Evolutionary conservation across 2,888 invertebrate genomes (phyloP), one percentile per base, ranked within the genome.

Genomic region (Cerastis leucographa): DNA sequence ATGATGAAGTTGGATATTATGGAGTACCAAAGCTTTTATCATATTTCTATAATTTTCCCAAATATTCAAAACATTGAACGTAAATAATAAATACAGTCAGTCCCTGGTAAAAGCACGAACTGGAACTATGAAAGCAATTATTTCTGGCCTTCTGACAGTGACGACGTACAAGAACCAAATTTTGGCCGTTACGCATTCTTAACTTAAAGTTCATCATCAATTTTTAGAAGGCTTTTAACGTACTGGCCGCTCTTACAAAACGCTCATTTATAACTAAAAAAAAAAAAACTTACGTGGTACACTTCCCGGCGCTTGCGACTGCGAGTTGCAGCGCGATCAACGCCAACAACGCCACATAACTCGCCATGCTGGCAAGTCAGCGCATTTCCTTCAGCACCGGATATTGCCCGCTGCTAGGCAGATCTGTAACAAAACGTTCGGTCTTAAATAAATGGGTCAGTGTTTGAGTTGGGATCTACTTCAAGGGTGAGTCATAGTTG

Each of bases 281-380:
- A 59, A 9, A 35, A 35, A 54, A 22, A 75, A 96, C 97, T 96
- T 88, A 97, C 97, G 96, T 96, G 81, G 95, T 95, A 87, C 97
- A 97, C 80, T 95, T 96, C 44, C 93, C 95, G 51, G 96, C 94
- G 79, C 91, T 92, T 44, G 90, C 93, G 9, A 93, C 87, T 61
- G 95, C 94, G 17, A 95, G 87, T 65, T 95, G 94, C 83, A 95
- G 90, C 85, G 91, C 93, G 74, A 95, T 84, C 71, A 93, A 85
- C 67, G 94, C 87, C 46, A 89, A 62, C 65, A 76, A 44, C 62
- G 94, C 87, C 56, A 89, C 80, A 83, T 90, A 86, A 64, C 74
- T 89, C 78, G 92, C 92, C 95, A 96, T 95, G 78, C 90, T 94
- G 88, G 62, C 83, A 76, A 61, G 88, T 96, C 94, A 96, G 89